These are phyloP conservation scores for Metacarcinus magister DNA, from an alignment of 2,888 invertebrate species.

Conservation along the genomic window DNA sequence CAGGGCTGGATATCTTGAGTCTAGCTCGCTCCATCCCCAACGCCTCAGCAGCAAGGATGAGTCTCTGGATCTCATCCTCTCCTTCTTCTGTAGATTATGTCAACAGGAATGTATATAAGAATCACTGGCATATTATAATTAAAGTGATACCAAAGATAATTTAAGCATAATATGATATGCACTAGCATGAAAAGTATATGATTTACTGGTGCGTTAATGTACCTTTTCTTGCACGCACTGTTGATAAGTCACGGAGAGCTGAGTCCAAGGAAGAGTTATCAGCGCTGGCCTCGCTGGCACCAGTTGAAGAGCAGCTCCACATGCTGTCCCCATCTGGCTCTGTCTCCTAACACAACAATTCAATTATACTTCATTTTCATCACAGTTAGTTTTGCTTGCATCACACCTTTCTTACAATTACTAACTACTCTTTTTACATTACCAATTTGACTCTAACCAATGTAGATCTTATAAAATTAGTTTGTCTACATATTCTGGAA, in stretches of 20 bases:
- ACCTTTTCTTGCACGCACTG: conserved; percentile 19
- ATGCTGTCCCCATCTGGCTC: conserved; percentile 39
- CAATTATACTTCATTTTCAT: not conserved
- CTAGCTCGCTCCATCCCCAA: conserved; percentile 71
- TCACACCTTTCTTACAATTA: not conserved
- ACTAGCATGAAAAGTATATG: not conserved
- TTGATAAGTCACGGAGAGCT: not conserved
- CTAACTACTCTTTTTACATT: not conserved
- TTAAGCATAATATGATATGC: not conserved
- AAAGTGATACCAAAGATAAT: not conserved
- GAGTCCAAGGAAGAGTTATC: not conserved
- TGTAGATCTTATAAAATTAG: not conserved
- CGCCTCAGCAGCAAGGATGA: conserved; percentile 68
- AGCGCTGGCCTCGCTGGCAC: not conserved
- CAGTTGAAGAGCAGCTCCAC: not conserved
- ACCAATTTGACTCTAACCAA: not conserved
- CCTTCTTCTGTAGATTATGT: conserved; percentile 27
- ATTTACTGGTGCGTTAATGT: not conserved
- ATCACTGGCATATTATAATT: not conserved
- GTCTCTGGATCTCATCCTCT: conserved; percentile 67
- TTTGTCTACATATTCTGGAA: not conserved
- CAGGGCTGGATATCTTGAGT: conserved; percentile 1
- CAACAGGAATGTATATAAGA: not conserved
- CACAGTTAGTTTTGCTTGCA: not conserved
- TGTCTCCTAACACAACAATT: not conserved